Evolutionary conservation across 2,888 invertebrate genomes (phyloP), one percentile per base, ranked within the genome.

Genomic region (Eustalomyia histrio): DNA sequence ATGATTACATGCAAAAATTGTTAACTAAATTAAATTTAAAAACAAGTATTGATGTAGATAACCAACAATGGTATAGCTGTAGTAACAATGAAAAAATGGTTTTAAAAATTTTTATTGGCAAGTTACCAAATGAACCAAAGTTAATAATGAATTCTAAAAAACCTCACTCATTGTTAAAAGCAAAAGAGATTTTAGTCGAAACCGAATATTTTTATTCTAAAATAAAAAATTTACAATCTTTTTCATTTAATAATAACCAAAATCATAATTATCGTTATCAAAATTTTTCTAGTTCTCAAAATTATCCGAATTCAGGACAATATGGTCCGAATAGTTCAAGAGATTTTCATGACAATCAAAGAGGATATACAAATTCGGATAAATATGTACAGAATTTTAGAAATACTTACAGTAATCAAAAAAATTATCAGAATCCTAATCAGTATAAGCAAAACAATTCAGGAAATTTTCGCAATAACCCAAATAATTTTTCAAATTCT

Each of bases 41-140:
- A 50, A 12, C 33, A 6, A 47, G 35, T 24, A 35, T 53, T 2
- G 29, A 50, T 14, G 24, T 35, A 35, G 52, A 72, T 43, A 35
- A n/a, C n/a, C n/a, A n/a, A n/a, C n/a, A 35, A 29, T 73, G 72
- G 72, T 73, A 64, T 63, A 64, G 9, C 3, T 53, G 35, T 24
- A 17, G 53, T 21, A 63, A 61, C 8, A 73, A 73, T 73, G 63
- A 73, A 29, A 63, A 63, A 47, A 73, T 73, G 72, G 63, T 73
- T 14, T 61, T 73, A 35, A 50, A 43, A 73, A 73, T 73, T n/a
- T 64, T 73, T 24, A 73, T 73, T 14, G 55, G 39, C 55, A 73
- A 73, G 43, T 29, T 73, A 24, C 72, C 72, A 14, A 73, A 35
- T 24, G 53, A 73, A 21, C 21, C 72, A 18, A 73, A 63, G 12